These are phyloP conservation scores for Nowickia ferox DNA, from an alignment of 2,888 invertebrate genomes.

Conservation along the genomic window DNA sequence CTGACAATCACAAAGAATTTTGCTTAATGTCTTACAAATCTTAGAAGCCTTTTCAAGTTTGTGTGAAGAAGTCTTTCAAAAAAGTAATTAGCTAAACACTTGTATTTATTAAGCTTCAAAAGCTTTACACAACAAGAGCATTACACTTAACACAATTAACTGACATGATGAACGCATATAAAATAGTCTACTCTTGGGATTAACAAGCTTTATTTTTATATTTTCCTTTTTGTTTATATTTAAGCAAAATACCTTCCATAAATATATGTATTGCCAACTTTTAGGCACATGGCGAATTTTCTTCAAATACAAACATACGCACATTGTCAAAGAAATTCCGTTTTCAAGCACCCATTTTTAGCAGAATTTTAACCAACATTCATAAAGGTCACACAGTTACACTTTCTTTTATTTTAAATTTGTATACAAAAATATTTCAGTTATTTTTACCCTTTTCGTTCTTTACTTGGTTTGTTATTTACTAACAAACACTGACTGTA, in stretches of 20 bases:
- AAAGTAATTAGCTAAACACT: background rate
- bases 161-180: background rate
- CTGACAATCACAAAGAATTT: background rate
- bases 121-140: background rate
- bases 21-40: background rate
- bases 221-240: background rate
- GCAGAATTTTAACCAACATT: background rate
- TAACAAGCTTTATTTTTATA: background rate
- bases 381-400: background rate
- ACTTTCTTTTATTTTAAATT: background rate
- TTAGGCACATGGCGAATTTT: background rate
- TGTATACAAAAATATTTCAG: background rate
- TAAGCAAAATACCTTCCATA: background rate
- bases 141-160: background rate
- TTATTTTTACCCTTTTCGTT: background rate
- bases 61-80: background rate
- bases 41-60: background rate
- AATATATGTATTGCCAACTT: background rate
- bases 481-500: conserved; percentile 32
- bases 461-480: conserved; percentile 33
- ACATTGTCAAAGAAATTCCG: too few species aligned
- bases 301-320: background rate
- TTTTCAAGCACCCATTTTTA: background rate
- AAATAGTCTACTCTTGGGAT: background rate
- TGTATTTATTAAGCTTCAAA: background rate